These are phyloP conservation scores for Pandemis cinnamomeana DNA, from an alignment of 2,888 invertebrate genomes.

Conservation along the genomic window DNA sequence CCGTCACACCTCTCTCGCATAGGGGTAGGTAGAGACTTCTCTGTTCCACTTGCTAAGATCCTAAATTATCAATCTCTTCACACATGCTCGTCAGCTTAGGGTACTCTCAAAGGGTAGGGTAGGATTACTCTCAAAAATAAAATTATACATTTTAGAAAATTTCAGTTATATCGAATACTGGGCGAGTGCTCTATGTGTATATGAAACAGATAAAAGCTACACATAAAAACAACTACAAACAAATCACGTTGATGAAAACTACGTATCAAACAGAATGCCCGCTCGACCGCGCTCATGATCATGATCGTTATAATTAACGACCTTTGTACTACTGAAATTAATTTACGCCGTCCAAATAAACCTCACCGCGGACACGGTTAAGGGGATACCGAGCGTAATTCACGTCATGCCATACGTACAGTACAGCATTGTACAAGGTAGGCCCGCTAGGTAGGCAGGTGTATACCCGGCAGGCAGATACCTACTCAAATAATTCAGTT, in stretches of 20 bases:
- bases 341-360: conserved; percentile 3
- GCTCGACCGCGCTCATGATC: not conserved
- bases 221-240: not conserved
- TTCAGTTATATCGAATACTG: not conserved
- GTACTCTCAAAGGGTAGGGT: too few relatives aligned
- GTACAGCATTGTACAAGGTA: too few relatives aligned
- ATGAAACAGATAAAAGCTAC: not conserved
- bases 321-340: not conserved
- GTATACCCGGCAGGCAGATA: too few relatives aligned
- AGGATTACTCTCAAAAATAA: not conserved
- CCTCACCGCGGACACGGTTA: not conserved
- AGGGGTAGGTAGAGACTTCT: too few relatives aligned
- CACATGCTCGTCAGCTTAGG: too few relatives aligned
- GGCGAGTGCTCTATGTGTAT: not conserved
- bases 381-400: not conserved
- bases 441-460: too few relatives aligned
- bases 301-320: not conserved
- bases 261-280: not conserved
- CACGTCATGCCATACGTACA: not conserved
- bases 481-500: too few relatives aligned
- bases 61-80: too few relatives aligned
- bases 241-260: not conserved
- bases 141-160: not conserved
- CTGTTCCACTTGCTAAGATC: too few relatives aligned
- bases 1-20: too few relatives aligned